Percentiles rank a stretch among this genome's conserved stretches.
These are phyloP conservation scores for Homarus gammarus DNA, from an alignment of 2,888 invertebrate genomes.

Conservation along the genomic window DNA sequence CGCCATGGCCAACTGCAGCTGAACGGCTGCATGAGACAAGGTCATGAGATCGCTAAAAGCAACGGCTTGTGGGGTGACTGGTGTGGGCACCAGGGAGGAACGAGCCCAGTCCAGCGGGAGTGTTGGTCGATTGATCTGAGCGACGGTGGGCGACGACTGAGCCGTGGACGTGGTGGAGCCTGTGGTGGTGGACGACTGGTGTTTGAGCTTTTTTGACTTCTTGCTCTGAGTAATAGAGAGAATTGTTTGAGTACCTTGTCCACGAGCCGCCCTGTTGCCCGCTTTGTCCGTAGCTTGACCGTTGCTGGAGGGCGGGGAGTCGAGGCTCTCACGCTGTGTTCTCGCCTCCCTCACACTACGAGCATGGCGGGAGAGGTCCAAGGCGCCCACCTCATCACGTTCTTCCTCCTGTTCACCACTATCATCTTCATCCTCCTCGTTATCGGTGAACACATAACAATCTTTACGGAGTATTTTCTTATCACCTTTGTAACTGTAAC, in stretches of 20 bases:
- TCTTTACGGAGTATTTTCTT: conserved; percentile 42
- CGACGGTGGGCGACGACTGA: conserved; percentile 25
- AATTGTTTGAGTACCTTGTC: conserved; percentile 71
- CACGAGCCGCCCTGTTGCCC: conserved; percentile 36
- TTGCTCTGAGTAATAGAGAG: conserved; percentile 72
- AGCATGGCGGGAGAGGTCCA: conserved; percentile 73
- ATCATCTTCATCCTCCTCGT: conserved; percentile 62
- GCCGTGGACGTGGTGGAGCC: conserved; percentile 34
- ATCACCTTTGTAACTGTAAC: conserved; percentile 18
- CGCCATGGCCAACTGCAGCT: conserved; percentile 74
- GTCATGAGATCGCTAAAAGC: conserved; percentile 73
- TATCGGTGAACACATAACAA: conserved; percentile 60
- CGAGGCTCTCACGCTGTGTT: conserved; percentile 60
- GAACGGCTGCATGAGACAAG: conserved; percentile 74
- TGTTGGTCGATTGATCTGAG: conserved; percentile 43
- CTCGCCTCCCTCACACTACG: conserved; percentile 69
- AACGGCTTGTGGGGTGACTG: conserved; percentile 61
- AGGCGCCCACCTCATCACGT: conserved; percentile 65
- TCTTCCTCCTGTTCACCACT: conserved; percentile 61
- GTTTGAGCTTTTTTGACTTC: conserved; percentile 66
- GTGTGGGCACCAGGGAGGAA: conserved; percentile 51
- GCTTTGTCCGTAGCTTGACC: conserved; percentile 8
- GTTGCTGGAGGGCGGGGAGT: conserved; percentile 50
- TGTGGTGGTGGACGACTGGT: conserved; percentile 12
- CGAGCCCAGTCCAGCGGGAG: conserved; percentile 63